phyloP scores from a whole-genome alignment of 2,113 vertebrate genomes.

The Accipiter cooperii region DNA sequence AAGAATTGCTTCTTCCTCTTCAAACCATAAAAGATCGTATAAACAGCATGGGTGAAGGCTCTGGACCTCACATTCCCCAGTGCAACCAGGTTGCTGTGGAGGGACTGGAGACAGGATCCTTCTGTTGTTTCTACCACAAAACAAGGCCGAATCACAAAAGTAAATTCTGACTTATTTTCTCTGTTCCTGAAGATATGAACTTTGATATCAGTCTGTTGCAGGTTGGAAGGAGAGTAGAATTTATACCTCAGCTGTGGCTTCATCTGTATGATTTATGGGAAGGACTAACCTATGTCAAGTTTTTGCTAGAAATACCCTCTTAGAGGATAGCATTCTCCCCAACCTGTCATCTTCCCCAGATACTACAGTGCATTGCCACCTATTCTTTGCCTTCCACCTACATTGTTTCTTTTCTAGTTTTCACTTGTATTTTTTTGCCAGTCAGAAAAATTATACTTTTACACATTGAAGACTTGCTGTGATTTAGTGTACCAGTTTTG shows the following conservation, averaged over 20 bases:
- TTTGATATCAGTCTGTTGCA: neutral
- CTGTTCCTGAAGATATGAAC: neutral
- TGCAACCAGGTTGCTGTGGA: neutral
- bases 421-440: neutral
- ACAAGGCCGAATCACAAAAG: neutral
- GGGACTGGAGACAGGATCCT: neutral
- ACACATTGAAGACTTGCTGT: neutral
- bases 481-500: neutral
- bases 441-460: neutral
- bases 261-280: neutral
- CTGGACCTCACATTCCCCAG: neutral
- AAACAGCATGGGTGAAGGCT: neutral
- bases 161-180: neutral
- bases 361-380: neutral
- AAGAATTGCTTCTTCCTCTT: neutral
- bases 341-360: neutral
- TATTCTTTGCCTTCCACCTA: neutral
- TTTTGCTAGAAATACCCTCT: neutral
- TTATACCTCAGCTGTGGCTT: neutral
- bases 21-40: neutral
- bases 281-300: neutral
- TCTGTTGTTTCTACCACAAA: neutral
- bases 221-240: neutral
- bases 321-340: neutral
- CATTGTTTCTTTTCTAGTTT: neutral